These are phyloP conservation scores for Cheilosia vulpina DNA, from an alignment of 2,888 invertebrate species.

Conservation along the genomic window DNA sequence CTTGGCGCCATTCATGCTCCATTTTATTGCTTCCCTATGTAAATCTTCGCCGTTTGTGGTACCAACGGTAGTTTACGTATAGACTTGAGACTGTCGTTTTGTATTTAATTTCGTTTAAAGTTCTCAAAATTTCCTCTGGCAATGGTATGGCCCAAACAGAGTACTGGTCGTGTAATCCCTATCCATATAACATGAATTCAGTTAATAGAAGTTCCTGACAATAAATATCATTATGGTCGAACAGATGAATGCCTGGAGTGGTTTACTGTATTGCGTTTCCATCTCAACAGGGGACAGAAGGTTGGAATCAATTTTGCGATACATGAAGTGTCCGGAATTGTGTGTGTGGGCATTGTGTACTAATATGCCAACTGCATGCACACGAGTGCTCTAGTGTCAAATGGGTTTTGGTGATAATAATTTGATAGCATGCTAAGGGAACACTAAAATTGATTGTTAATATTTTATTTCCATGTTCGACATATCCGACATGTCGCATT, in stretches of 20 bases:
- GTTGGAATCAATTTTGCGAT: slow-evolving; percentile 24
- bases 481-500: background rate
- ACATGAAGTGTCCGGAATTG: background rate
- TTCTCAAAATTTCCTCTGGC: background rate
- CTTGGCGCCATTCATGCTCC: slow-evolving; percentile 50
- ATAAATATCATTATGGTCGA: slow-evolving; percentile 5
- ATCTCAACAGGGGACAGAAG: too few species aligned
- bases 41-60: slow-evolving; percentile 34
- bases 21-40: slow-evolving; percentile 45
- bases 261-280: background rate
- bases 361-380: slow-evolving; percentile 25
- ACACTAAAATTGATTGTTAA: background rate
- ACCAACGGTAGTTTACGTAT: background rate
- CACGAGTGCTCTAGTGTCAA: background rate
- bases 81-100: background rate
- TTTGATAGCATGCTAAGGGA: background rate
- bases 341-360: background rate
- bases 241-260: background rate
- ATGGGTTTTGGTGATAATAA: background rate
- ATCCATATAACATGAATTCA: background rate
- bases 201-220: slow-evolving; percentile 16
- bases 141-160: too few species aligned
- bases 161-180: background rate
- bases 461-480: background rate
- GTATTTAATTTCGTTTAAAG: slow-evolving; percentile 1